Evolutionary conservation across 2,113 vertebrate genomes (phyloP).

Genomic region (Cynoglossus semilaevis): DNA sequence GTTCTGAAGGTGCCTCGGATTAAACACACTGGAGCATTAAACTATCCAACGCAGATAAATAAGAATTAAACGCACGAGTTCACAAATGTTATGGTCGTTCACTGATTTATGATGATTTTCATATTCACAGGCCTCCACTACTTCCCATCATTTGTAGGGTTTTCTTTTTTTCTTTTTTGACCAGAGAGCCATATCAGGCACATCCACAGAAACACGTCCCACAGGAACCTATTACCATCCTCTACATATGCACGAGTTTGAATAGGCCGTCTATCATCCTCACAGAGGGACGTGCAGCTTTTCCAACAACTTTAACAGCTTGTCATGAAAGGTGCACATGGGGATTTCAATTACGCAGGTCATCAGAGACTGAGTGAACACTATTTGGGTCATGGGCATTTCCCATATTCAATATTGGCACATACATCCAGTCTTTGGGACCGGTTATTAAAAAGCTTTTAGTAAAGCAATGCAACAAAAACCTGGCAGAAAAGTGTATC

Average conservation of each 20-base stretch:
- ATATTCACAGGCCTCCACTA: conserved; percentile 32
- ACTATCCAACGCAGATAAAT: not conserved
- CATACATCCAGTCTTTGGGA: conserved; percentile 15
- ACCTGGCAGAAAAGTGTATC: not conserved
- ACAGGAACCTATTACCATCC: conserved; percentile 69
- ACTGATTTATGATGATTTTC: conserved; percentile 11
- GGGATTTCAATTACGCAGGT: conserved; percentile 58
- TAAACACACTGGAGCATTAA: not conserved
- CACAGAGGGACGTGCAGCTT: conserved; percentile 56
- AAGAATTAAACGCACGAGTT: conserved; percentile 1
- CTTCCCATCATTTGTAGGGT: conserved; percentile 51
- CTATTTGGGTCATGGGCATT: conserved; percentile 51
- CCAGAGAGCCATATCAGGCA: conserved; percentile 28
- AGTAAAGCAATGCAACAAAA: conserved; percentile 17
- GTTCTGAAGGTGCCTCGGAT: not conserved
- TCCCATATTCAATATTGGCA: conserved; percentile 22
- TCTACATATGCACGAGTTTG: conserved; percentile 67
- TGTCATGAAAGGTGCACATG: conserved; percentile 48
- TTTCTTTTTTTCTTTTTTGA: conserved; percentile 31
- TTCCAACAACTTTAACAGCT: conserved; percentile 57
- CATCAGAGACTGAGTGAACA: conserved; percentile 37
- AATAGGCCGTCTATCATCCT: conserved; percentile 66
- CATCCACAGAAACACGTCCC: conserved; percentile 56
- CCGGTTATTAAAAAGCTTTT: conserved; percentile 8
- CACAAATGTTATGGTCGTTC: conserved; percentile 14